Base-by-base conservation (phyloP, 2,113 vertebrate species). In the Paratilapia polleni region DNA sequence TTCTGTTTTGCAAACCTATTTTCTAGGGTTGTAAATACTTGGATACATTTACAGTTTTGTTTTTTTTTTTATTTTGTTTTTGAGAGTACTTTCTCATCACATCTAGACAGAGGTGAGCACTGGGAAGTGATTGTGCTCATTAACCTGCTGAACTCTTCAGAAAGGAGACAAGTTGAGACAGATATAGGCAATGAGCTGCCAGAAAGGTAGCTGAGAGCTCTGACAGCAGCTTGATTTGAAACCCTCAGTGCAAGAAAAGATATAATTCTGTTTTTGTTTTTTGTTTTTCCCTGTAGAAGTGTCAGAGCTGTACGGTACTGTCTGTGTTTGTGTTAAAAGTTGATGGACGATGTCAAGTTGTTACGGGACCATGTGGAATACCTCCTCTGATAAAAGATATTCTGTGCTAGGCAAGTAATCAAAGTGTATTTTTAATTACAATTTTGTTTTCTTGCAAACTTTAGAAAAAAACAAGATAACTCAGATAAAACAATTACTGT, bases 121-220 rank as follows among this genome's bases (percentile, higher is more conserved):
- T 41, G 85, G 54, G 80, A 89, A 87, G 87, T 83, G 86, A 90
- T 76, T 47, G 61, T 28, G 78, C 87, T 84, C 80, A 92, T 91
- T 92, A 93, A 90, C 92, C 91, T 82, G 79, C 81, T 89, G 90
- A 94, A 89, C 91, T 88, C 89, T 81, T 79, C 81, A 93, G 84
- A 90, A 93, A 92, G 81, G 84, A 90, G 89, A 89, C 89, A 84
- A 89, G 90, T 88, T 83, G 89, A 93, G 91, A 88, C 91, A 89
- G 84, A 91, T 91, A 86, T 88, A 90, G 85, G 89, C 78, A 79
- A 75, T 78, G 87, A 68, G 87, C 85, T 87, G 88, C 83, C 82
- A 83, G 90, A 81, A 31, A 74, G 75, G 84, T 84, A 57, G 89
- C 82, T 52, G 89, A 82, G 84, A 83, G 60, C 85, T 90, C 75